Base-by-base conservation (phyloP, 2,797 vertebrate species). In the Lophotriccus pileatus region DNA sequence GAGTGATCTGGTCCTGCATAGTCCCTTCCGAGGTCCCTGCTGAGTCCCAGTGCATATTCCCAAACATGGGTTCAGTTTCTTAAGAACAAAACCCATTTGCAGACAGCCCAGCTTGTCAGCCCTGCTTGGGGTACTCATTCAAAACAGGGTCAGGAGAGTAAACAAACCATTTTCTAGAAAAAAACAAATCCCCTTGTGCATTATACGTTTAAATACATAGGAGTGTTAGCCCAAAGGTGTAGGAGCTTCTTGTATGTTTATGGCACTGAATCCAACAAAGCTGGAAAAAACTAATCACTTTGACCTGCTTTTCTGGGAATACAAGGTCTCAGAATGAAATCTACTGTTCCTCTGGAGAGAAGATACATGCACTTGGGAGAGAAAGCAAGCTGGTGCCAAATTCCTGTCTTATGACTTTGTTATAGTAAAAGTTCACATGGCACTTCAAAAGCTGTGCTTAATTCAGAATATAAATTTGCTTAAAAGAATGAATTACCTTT, bases 301-400 rank as follows among this genome's bases (percentile, higher is more conserved):
- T 83, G 78, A 74, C 82, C 82, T 58, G 87, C 89, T 78, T 89
- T 91, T 85, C 73, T 89, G 89, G 76, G 79, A 91, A 52, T 60
- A 75, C 58, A 52, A 73, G n/a, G 73, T 85, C 68, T 85, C 78
- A 12, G 84, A 77, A 78, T 46, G 84, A 91, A 94, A 76, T 53
- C 84, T n/a, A 27, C 60, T 1, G 0, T 72, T 95, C 39, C 58
- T 86, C 66, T 72, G 47, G 66, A 86, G 74, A 90, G 80, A 68
- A 72, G 76, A 84, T 73, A 34, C 20, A 30, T 27, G 62, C 24
- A 55, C 69, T 72, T 53, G 69, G n/a, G 25, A 88, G 56, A 78
- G 89, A 74, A 75, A 81, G 74, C 53, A 53, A 66, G 47, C 43
- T 60, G 37, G 72, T 94, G 82, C 91, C 85, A 81, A 84, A 93